phyloP scores from a whole-genome alignment of 2,113 vertebrate species.

The Candoia aspera region DNA sequence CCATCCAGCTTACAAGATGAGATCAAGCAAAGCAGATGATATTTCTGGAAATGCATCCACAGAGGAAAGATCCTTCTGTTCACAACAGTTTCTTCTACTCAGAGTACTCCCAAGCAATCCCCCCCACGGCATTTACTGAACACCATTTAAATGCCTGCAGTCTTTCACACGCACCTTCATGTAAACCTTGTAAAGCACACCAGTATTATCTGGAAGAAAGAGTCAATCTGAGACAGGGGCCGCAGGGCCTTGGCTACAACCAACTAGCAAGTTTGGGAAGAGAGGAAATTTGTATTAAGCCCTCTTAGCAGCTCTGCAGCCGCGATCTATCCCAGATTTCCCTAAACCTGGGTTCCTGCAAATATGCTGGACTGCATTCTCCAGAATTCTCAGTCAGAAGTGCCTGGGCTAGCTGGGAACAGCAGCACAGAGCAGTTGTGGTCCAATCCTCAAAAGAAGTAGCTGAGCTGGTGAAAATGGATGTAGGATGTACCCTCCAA shows the following conservation, averaged over 20 bases:
- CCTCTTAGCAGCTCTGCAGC: background rate
- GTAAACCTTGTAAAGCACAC: too few species aligned
- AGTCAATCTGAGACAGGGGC: too few species aligned
- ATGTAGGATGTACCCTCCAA: too few species aligned
- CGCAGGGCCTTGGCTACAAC: fast-evolving
- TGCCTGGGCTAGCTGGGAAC: too few species aligned
- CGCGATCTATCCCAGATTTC: too few species aligned
- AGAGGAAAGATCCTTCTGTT: background rate
- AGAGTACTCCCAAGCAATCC: background rate
- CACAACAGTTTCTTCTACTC: too few species aligned
- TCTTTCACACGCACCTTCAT: background rate
- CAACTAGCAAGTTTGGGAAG: background rate
- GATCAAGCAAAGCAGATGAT: background rate
- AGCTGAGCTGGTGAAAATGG: too few species aligned
- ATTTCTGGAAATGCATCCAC: background rate
- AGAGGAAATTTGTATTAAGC: background rate
- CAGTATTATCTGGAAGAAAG: background rate
- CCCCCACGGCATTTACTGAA: background rate
- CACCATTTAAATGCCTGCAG: background rate
- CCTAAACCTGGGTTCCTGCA: background rate
- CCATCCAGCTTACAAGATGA: background rate
- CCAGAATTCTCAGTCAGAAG: too few species aligned
- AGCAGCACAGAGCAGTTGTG: too few species aligned
- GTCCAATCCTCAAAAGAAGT: too few species aligned
- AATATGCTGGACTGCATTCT: too few species aligned